A percentile compares a stretch with the other conserved stretches of the same genome.
These are phyloP conservation scores for Dromius quadrimaculatus DNA, from an alignment of 2,888 invertebrate species.

Conservation along the genomic window DNA sequence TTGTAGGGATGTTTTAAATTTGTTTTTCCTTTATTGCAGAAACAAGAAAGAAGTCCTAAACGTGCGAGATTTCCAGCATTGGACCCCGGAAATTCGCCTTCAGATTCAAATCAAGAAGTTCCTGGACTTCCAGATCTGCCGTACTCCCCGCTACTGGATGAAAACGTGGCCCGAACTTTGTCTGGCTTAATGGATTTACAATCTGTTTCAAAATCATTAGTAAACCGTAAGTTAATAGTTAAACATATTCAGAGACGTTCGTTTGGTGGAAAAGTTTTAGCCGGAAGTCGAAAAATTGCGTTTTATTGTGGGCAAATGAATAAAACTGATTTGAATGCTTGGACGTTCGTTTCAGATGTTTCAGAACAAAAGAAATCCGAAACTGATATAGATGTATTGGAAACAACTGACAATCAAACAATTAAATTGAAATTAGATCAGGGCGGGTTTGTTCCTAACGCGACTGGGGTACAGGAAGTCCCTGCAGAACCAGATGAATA, in stretches of 20 bases:
- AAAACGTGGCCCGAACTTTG: conserved; percentile 59
- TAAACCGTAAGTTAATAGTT: conserved; percentile 56
- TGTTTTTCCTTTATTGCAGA: neutral
- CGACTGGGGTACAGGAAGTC: neutral
- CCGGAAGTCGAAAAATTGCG: neutral
- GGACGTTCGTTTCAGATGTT: conserved; percentile 56
- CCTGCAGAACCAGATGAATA: conserved; percentile 60
- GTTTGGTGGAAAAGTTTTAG: neutral
- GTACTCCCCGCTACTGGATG: conserved; percentile 56
- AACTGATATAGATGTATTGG: conserved; percentile 3
- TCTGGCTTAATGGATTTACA: conserved; percentile 62
- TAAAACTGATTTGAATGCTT: conserved; percentile 53
- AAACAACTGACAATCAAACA: neutral
- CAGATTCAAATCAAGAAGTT: neutral
- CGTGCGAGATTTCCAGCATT: neutral
- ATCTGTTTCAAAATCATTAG: conserved; percentile 60
- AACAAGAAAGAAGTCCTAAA: neutral
- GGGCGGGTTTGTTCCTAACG: neutral
- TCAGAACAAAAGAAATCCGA: conserved; percentile 25
- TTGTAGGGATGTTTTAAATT: too few relatives aligned
- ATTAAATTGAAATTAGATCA: neutral
- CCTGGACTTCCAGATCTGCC: neutral
- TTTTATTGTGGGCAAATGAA: conserved; percentile 35
- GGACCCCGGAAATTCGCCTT: neutral
- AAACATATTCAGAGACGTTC: conserved; percentile 47